These are phyloP conservation scores for Globodera ellingtonae DNA, from an alignment of 1,140 invertebrate genomes.

Conservation along the genomic window DNA sequence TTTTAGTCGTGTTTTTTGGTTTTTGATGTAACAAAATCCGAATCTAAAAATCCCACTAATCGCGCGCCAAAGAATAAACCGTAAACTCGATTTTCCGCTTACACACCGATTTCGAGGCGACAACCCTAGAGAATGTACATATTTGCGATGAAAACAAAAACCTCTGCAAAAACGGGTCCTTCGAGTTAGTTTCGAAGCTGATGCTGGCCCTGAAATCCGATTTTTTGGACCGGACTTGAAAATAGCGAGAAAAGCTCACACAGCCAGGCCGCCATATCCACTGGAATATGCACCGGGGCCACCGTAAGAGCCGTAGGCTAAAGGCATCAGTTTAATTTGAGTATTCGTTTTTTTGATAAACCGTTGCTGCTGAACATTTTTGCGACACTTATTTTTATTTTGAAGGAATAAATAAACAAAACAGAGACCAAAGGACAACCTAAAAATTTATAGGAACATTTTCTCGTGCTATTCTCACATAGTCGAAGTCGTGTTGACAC, in stretches of 20 bases:
- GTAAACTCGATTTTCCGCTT: too few relatives aligned
- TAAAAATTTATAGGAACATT: neutral
- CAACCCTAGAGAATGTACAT: too few relatives aligned
- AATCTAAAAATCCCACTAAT: too few relatives aligned
- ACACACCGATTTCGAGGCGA: too few relatives aligned
- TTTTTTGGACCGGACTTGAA: neutral
- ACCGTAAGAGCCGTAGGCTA: conserved; percentile 15
- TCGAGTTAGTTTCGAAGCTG: conserved; percentile 37
- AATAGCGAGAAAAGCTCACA: conserved; percentile 8
- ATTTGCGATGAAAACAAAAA: neutral
- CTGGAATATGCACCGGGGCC: neutral
- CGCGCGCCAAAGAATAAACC: too few relatives aligned
- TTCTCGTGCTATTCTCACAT: too few relatives aligned
- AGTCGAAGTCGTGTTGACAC: too few relatives aligned
- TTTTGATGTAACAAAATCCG: too few relatives aligned
- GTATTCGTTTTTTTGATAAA: neutral
- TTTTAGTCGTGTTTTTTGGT: too few relatives aligned
- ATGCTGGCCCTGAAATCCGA: conserved; percentile 19
- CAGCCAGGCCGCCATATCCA: conserved; percentile 5
- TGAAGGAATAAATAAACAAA: neutral
- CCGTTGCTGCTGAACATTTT: conserved; percentile 8
- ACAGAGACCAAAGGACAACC: neutral
- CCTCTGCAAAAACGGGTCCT: conserved; percentile 34
- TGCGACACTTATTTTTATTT: neutral
- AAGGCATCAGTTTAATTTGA: neutral